Percentiles rank a stretch among this genome's conserved stretches.
Conservation (phyloP, 2,797 vertebrate genomes). For the Tinamus major region DNA sequence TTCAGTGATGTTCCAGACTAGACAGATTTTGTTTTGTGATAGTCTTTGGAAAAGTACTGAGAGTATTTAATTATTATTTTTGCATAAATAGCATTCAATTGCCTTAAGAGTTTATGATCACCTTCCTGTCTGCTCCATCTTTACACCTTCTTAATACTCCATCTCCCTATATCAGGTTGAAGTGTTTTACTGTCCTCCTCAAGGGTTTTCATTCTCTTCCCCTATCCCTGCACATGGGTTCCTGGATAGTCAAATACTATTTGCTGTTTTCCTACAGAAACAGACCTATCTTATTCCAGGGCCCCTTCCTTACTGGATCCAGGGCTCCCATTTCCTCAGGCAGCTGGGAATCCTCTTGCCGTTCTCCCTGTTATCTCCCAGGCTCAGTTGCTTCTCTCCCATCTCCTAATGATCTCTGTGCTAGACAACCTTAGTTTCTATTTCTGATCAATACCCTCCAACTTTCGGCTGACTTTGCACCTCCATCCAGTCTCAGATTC, state of each 20-base stretch:
- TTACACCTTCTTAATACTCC: neutral
- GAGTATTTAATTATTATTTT: neutral
- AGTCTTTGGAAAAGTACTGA: neutral
- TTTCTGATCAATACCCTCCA: neutral
- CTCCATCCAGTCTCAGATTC: neutral
- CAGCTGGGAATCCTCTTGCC: neutral
- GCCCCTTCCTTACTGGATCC: fast-evolving
- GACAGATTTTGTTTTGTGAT: neutral
- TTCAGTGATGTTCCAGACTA: neutral
- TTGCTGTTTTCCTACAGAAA: neutral
- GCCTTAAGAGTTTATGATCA: neutral
- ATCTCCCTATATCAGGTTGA: neutral
- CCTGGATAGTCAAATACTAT: neutral
- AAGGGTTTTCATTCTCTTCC: neutral
- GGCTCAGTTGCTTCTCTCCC: neutral
- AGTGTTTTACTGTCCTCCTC: neutral
- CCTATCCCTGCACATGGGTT: fast-evolving
- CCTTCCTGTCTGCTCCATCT: neutral
- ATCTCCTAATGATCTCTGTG: neutral
- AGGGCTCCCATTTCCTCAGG: neutral
- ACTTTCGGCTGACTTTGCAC: neutral
- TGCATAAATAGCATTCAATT: neutral
- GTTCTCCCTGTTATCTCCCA: neutral
- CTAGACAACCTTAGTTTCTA: neutral
- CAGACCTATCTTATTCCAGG: neutral